Base-by-base conservation (phyloP, 2,797 vertebrate genomes). In the Champsocephalus gunnari region DNA sequence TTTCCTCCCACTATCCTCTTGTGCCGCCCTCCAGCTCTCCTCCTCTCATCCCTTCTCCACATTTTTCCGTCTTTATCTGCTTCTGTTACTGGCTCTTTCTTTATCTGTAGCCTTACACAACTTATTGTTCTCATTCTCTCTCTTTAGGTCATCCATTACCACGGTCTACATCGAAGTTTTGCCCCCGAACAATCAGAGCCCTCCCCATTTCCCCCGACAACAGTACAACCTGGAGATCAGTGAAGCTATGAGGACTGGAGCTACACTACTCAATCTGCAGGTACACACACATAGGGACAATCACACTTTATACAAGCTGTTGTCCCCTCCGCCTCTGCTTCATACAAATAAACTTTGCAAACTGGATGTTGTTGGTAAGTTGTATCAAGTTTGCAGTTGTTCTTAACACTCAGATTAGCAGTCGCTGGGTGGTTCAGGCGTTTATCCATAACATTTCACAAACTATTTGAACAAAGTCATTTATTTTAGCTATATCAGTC, bases 101-200 rank as follows among this genome's bases (percentile, higher is more conserved):
- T 47, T 44, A 3, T 76, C 34, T 57, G 34, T 47, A 14, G 47
- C 9, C 12, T 2, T 9, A 38, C 1, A 66, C 19, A 58, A 4
- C 59, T 41, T 38, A 24, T 60, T 47, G 49, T 32, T 38, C 12
- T 57, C n/a, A 57, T 4, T 57, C 47, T 53, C 32, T 59, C 45
- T 54, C 41, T 38, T 44, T 12, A 99, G 98, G 93, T 97, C 97
- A 75, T 99, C 98, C 84, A 98, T 99, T 90, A 98, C 97, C n/a
- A 99, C 98, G 0, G 97, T 99, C 77, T 99, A 99, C 82, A 96
- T 99, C 2, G 98, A 99, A 86, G 97, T 99, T 65, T 94, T 99
- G 79, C 98, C 98, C 0, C 98, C 98, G 63, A 99, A 99, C 92
- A 99, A 99, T 89, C 98, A 99, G 93, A 99, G 98, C 61, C 98